phyloP scores from a whole-genome alignment of 2,888 invertebrate genomes.

The Mayetiola destructor region DNA sequence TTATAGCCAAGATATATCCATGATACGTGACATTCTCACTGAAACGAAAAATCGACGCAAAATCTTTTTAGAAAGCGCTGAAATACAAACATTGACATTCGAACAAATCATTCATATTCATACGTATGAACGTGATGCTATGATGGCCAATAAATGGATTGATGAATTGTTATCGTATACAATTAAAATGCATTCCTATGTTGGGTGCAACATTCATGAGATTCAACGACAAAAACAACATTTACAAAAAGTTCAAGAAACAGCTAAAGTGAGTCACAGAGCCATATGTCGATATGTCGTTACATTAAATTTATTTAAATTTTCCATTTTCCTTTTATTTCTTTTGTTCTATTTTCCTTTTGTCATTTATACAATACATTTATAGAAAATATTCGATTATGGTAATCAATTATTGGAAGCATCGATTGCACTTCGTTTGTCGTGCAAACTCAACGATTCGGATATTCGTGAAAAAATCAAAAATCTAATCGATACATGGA shows the following conservation, averaged over 20 bases:
- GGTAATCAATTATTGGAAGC: conserved; percentile 65
- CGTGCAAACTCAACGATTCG: conserved; percentile 48
- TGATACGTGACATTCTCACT: conserved; percentile 54
- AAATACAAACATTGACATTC: conserved; percentile 58
- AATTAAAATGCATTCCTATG: conserved; percentile 51
- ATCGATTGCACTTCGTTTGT: conserved; percentile 53
- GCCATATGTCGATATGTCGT: background rate
- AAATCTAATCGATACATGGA: conserved; percentile 51
- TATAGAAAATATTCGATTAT: conserved; percentile 64
- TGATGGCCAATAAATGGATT: conserved; percentile 63
- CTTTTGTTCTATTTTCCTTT: background rate
- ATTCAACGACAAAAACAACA: conserved; percentile 61
- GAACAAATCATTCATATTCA: conserved; percentile 63
- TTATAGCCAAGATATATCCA: conserved; percentile 55
- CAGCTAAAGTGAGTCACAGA: conserved; percentile 54
- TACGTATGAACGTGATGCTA: conserved; percentile 60
- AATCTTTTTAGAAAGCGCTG: conserved; percentile 58
- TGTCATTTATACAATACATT: conserved; percentile 4
- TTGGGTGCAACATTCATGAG: conserved; percentile 57
- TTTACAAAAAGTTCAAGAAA: conserved; percentile 59
- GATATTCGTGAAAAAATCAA: conserved; percentile 42
- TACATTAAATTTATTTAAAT: background rate
- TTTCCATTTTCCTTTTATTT: background rate
- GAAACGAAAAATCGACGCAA: conserved; percentile 53
- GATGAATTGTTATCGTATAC: conserved; percentile 58